Conservation (phyloP, 2,797 vertebrate species). For the Falco naumanni region DNA sequence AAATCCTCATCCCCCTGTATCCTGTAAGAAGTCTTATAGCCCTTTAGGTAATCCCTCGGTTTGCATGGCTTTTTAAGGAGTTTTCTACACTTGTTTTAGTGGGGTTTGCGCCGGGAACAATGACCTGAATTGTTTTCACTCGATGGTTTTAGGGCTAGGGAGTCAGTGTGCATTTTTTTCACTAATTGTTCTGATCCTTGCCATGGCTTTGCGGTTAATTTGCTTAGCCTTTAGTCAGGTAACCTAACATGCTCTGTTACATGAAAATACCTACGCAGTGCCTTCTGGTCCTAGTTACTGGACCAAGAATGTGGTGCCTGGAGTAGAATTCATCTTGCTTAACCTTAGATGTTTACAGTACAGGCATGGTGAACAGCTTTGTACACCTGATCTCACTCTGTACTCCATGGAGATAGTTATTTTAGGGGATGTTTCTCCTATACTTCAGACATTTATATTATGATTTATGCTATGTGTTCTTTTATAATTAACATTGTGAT, state of each 20-base stretch:
- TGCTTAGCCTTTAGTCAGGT: neutral
- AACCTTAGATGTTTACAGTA: neutral
- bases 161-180: neutral
- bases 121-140: neutral
- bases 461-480: neutral
- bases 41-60: neutral
- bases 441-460: neutral
- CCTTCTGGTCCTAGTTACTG: neutral
- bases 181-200: neutral
- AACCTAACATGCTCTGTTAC: neutral
- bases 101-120: neutral
- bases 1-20: neutral
- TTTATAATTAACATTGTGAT: neutral
- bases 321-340: neutral
- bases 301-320: neutral
- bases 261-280: neutral
- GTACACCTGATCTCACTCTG: neutral
- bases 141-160: neutral
- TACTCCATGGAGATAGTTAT: fast-evolving
- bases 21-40: neutral
- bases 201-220: neutral
- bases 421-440: neutral
- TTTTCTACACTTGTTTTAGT: neutral
- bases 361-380: neutral
- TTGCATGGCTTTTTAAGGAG: neutral